phyloP scores from a whole-genome alignment of 2,888 invertebrate genomes.

The Linyphia triangularis region DNA sequence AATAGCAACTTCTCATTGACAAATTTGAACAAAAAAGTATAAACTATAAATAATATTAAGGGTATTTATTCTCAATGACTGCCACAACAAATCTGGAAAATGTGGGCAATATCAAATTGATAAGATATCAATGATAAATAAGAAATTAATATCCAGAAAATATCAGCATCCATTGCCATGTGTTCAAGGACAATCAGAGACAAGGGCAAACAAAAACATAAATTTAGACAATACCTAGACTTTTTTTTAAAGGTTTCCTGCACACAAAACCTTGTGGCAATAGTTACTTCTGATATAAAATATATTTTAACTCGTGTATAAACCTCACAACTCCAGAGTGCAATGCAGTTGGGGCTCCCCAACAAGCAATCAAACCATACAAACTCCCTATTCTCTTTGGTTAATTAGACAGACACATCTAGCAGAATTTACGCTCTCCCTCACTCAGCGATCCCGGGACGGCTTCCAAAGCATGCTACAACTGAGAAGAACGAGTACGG shows the following conservation, averaged over 20 bases:
- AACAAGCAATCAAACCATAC: conserved; percentile 29
- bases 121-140: not conserved
- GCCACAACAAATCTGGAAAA: not conserved
- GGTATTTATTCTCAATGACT: not conserved
- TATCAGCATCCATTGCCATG: too few species aligned
- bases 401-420: conserved; percentile 3
- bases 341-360: too few species aligned
- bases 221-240: not conserved
- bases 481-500: too few species aligned
- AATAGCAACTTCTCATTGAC: conserved; percentile 25
- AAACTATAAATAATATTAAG: conserved; percentile 9
- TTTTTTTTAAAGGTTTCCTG: too few species aligned
- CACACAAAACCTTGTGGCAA: not conserved
- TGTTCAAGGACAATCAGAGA: not conserved
- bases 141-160: not conserved
- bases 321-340: too few species aligned
- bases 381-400: conserved; percentile 50
- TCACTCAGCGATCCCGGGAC: not conserved
- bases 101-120: not conserved
- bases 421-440: conserved; percentile 29
- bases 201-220: not conserved
- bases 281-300: not conserved
- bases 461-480: not conserved
- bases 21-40: conserved; percentile 9
- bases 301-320: not conserved